Evolutionary conservation across 1,140 invertebrate species (phyloP).

Genomic region (Drosophila punjabiensis): DNA sequence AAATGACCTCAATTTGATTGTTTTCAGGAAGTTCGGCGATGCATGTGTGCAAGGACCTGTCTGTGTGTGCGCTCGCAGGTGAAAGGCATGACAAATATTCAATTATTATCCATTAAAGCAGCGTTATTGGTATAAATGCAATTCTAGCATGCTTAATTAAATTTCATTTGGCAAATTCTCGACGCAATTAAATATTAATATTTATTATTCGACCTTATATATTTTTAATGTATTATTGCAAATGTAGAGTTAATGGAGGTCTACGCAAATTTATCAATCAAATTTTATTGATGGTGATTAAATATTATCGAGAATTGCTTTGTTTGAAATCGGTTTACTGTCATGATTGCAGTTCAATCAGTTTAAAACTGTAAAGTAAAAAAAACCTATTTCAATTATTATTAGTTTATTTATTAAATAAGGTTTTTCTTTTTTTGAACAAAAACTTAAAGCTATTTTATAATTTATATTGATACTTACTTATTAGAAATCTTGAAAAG

Average conservation of each 20-base stretch:
- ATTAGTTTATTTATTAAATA: neutral
- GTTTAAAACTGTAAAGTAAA: neutral
- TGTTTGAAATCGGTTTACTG: neutral
- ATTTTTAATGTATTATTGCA: neutral
- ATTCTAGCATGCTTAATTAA: constrained; percentile 65
- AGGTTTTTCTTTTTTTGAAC: too few relatives aligned
- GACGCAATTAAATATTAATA: neutral
- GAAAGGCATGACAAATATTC: constrained; percentile 64
- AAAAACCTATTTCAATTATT: neutral
- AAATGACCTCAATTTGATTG: constrained; percentile 70
- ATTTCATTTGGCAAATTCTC: constrained; percentile 62
- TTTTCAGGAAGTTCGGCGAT: constrained; percentile 50
- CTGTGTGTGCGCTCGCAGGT: constrained; percentile 30
- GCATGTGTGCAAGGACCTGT: constrained; percentile 22
- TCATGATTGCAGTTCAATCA: neutral
- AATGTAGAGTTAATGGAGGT: neutral
- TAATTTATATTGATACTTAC: too few relatives aligned
- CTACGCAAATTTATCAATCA: neutral
- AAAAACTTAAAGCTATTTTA: too few relatives aligned
- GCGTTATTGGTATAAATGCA: constrained; percentile 74
- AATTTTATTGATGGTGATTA: neutral
- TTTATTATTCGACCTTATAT: constrained; percentile 3
- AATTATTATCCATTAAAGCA: constrained; percentile 75
- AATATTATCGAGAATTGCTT: neutral
- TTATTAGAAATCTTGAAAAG: too few relatives aligned